Conservation (phyloP, 2,113 vertebrate species). For the Chlamydotis undulata region DNA sequence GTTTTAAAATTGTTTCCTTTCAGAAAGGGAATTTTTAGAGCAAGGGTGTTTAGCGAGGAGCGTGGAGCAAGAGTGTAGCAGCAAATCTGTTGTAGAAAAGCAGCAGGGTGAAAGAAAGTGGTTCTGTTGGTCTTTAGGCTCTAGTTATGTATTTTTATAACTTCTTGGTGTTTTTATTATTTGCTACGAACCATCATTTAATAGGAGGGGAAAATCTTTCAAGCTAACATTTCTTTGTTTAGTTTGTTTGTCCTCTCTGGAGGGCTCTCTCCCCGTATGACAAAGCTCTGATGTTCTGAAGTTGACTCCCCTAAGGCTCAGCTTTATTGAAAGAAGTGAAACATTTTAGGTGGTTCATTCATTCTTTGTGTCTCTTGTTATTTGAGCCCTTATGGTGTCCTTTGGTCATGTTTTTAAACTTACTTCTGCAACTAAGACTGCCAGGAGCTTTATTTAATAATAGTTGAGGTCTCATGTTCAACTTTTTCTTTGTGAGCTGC, state of each 20-base stretch:
- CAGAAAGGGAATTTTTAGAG: constrained; percentile 6
- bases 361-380: constrained; percentile 61
- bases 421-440: constrained; percentile 51
- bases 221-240: constrained; percentile 50
- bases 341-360: constrained; percentile 67
- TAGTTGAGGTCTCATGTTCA: constrained; percentile 31
- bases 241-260: constrained; percentile 62
- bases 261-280: constrained; percentile 47
- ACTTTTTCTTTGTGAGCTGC: constrained; percentile 43
- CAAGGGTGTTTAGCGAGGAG: neutral
- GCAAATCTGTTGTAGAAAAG: neutral
- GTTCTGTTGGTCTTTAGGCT: constrained; percentile 41
- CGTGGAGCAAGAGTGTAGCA: neutral
- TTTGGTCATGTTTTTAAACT: constrained; percentile 63
- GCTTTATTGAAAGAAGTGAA: constrained; percentile 67
- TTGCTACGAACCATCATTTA: constrained; percentile 50
- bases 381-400: constrained; percentile 48
- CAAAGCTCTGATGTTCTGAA: constrained; percentile 59
- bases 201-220: constrained; percentile 44
- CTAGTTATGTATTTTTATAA: constrained; percentile 56
- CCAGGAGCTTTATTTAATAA: constrained; percentile 62
- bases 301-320: constrained; percentile 57
- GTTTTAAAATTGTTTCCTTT: neutral
- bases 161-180: constrained; percentile 37
- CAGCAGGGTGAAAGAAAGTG: neutral